Evolutionary conservation across 92 coral and sea anemone species (phyloP).

Genomic region (Siderastrea radians): DNA sequence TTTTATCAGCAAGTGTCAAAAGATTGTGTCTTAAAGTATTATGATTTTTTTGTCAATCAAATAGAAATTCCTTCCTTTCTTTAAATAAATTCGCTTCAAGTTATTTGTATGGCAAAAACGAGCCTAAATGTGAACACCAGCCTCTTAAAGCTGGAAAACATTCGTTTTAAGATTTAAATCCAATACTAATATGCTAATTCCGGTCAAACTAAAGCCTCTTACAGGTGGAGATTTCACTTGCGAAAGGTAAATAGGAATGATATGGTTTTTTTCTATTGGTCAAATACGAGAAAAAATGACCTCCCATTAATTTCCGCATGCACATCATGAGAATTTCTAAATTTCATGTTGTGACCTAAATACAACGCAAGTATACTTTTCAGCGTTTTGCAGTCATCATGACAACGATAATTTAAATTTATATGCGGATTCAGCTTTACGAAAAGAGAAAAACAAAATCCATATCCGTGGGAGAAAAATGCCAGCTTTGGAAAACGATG

Average conservation of each 20-base stretch:
- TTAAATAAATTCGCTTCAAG: not conserved
- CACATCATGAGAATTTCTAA: not conserved
- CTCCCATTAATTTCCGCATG: conserved; percentile 11
- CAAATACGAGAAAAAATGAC: conserved; percentile 21
- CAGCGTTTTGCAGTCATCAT: not conserved
- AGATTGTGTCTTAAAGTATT: too few relatives aligned
- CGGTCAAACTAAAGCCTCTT: not conserved
- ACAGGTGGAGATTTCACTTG: conserved; percentile 2
- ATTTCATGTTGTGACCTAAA: not conserved
- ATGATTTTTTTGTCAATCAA: too few relatives aligned
- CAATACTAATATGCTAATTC: conserved; percentile 24
- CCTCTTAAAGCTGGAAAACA: not conserved
- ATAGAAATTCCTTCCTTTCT: not conserved
- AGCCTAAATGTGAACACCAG: not conserved
- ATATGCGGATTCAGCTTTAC: not conserved
- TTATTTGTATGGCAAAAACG: too few relatives aligned
- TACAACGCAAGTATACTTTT: not conserved
- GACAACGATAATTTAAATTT: not conserved
- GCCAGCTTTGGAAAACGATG: conserved; percentile 1
- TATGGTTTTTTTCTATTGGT: conserved; percentile 19
- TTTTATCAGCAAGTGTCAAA: too few relatives aligned
- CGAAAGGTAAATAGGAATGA: conserved; percentile 13
- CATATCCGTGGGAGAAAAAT: not conserved
- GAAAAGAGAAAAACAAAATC: not conserved
- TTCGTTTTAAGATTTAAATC: not conserved